Evolutionary conservation across 2,113 vertebrate genomes (phyloP).

Genomic region (Odontophorus gujanensis): DNA sequence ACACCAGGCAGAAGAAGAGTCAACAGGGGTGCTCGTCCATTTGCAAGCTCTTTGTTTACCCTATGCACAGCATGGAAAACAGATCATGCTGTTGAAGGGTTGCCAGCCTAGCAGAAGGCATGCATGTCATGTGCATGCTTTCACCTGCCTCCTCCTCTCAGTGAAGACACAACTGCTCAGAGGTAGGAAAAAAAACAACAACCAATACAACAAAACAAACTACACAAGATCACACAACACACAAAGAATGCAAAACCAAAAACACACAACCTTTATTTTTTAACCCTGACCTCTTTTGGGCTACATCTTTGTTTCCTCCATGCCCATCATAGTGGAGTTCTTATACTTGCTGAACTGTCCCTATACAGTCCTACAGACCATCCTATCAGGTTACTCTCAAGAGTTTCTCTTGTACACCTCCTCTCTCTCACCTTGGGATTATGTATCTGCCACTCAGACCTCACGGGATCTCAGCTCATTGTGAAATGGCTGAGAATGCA

Average conservation of each 20-base stretch:
- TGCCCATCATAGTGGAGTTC: too few species aligned
- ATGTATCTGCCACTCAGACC: neutral
- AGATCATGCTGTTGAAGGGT: neutral
- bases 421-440: neutral
- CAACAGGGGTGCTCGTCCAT: neutral
- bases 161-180: neutral
- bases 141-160: neutral
- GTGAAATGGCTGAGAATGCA: neutral
- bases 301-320: neutral
- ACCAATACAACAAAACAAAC: neutral
- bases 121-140: too few species aligned
- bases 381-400: neutral
- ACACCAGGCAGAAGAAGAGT: neutral
- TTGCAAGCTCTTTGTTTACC: neutral
- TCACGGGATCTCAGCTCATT: neutral
- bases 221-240: neutral
- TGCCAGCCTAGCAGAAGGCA: neutral
- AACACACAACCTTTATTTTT: neutral
- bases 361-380: neutral
- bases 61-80: neutral
- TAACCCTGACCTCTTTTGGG: neutral
- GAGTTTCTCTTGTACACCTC: accelerated
- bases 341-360: neutral
- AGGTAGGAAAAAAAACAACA: neutral
- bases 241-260: neutral